Evolutionary conservation across 2,888 invertebrate species (phyloP), one percentile per base, ranked within the genome.

Genomic region (Neuroscelio doddi): DNA sequence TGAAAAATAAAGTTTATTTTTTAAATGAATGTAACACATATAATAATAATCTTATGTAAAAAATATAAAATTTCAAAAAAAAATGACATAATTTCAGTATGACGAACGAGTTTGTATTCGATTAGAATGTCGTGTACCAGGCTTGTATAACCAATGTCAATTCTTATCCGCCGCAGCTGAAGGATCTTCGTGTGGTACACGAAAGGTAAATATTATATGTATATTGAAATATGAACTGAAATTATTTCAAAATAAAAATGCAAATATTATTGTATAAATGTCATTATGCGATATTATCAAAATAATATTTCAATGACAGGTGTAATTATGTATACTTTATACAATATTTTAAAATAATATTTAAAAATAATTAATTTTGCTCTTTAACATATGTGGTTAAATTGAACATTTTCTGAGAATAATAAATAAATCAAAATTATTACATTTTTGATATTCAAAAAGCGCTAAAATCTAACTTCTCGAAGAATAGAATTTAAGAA

Each of bases 111-210:
- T 96, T 17, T 96, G 96, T 82, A 93, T 94, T 24, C 93, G 93
- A 85, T 86, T 96, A 70, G 94, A 95, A 86, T 96, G 96, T 83
- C 93, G 94, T 82, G 93, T 95, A 85, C 91, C 95, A 15, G 91
- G 92, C 3, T 42, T 52, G 75, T 41, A 15, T 73, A 95, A 94
- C 14, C 93, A 93, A 85, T 96, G 96, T 86, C 93, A 93, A 56
- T 94, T 95, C 58, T 93, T 94, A 86, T 87, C 95, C 71, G 95
- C 96, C 3, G 96, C 96, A 9, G 96, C 96, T 1, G 96, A 96
- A 85, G 96, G 96, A 14, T 96, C 96, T 10, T 89, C 92, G 0
- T 96, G 96, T 83, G 96, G 96, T 26, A 92, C 92, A 80, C 92
- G 93, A 83, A 92, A 93, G 89, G 95, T 95, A 87, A 86, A 71